Evolutionary conservation across 2,113 vertebrate species (phyloP).

Genomic region (Suricata suricatta): DNA sequence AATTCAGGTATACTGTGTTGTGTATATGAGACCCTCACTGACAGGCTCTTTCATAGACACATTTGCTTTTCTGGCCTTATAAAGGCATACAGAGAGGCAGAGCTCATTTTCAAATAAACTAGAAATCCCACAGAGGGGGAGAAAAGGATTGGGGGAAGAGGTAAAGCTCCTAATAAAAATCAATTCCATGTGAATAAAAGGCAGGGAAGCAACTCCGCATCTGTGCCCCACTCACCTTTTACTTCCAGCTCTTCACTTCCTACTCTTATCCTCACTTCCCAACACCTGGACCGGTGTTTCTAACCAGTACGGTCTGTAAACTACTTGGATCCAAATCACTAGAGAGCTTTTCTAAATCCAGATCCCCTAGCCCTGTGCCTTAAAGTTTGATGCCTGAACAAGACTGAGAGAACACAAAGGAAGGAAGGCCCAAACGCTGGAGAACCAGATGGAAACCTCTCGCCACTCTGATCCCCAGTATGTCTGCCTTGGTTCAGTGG

Average conservation of each 20-base stretch:
- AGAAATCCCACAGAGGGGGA: background rate
- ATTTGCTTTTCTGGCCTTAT: background rate
- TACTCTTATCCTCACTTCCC: background rate
- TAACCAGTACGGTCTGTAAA: background rate
- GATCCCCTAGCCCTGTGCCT: background rate
- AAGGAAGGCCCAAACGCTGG: background rate
- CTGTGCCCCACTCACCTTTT: background rate
- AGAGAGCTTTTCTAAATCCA: background rate
- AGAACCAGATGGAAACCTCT: background rate
- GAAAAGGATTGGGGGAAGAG: background rate
- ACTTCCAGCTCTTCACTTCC: too few species aligned
- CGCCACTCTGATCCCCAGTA: background rate
- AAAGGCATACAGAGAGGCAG: background rate
- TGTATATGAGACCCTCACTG: background rate
- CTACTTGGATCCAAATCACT: background rate
- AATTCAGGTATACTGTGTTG: background rate
- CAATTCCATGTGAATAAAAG: background rate
- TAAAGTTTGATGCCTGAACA: background rate
- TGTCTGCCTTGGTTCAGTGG: background rate
- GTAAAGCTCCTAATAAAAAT: background rate
- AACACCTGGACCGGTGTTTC: background rate
- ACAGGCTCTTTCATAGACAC: background rate
- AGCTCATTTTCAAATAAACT: background rate
- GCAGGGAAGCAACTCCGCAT: background rate
- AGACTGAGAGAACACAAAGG: background rate